phyloP scores from a whole-genome alignment of 2,888 invertebrate species.

The Trichacis sp. region DNA sequence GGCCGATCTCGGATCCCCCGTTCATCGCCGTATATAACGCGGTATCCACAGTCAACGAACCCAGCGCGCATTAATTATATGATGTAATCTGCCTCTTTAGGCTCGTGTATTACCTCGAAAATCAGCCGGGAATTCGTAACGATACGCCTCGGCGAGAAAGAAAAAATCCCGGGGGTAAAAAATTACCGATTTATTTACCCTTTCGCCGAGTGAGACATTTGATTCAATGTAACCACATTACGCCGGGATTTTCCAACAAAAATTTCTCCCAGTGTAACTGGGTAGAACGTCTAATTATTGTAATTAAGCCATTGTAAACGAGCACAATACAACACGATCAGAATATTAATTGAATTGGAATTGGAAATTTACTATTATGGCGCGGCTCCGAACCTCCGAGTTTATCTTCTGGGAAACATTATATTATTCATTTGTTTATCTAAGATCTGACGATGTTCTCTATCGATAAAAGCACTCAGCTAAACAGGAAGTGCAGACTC shows the following conservation, averaged over 20 bases:
- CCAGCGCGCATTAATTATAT: slow-evolving; percentile 62
- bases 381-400: slow-evolving; percentile 8
- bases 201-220: neutral
- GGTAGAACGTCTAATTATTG: slow-evolving; percentile 14
- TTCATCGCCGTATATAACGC: slow-evolving; percentile 15
- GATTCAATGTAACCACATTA: too few relatives aligned
- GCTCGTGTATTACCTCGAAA: slow-evolving; percentile 25
- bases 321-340: slow-evolving; percentile 15
- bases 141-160: neutral
- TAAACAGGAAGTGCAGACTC: slow-evolving; percentile 35
- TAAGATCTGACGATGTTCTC: slow-evolving; percentile 30
- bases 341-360: slow-evolving; percentile 38
- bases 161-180: neutral
- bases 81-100: slow-evolving; percentile 57
- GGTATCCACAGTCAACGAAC: slow-evolving; percentile 57
- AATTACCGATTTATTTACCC: neutral
- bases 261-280: neutral
- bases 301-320: slow-evolving; percentile 1
- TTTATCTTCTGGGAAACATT: slow-evolving; percentile 40
- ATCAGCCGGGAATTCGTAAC: neutral
- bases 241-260: too few relatives aligned
- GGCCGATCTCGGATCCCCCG: slow-evolving; percentile 19
- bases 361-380: slow-evolving; percentile 28
- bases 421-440: slow-evolving; percentile 39
- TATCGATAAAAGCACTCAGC: slow-evolving; percentile 35